A percentile compares a stretch with the other conserved stretches of the same genome.
Conservation (phyloP, 2,113 vertebrate genomes). For the Brienomyrus brachyistius region DNA sequence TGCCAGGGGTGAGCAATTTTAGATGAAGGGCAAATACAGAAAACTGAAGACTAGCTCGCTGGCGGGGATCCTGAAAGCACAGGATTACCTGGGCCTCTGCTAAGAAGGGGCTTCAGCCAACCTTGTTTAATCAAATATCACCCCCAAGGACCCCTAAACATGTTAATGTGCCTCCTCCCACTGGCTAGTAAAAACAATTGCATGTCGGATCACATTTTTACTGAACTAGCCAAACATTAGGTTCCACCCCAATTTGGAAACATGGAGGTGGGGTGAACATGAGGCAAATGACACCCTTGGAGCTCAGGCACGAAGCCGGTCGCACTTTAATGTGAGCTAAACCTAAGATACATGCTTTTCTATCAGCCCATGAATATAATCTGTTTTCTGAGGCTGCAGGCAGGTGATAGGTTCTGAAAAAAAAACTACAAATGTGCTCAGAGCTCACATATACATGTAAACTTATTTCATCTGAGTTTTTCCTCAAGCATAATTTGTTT, state of each 20-base stretch:
- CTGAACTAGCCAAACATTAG: background rate
- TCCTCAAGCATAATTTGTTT: background rate
- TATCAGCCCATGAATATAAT: background rate
- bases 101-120: background rate
- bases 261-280: background rate
- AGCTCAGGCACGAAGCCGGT: background rate
- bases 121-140: background rate
- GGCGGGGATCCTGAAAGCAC: background rate
- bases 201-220: background rate
- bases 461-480: background rate
- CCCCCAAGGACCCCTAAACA: background rate
- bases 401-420: background rate
- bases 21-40: background rate
- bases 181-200: background rate
- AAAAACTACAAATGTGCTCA: background rate
- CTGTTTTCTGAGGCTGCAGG: background rate
- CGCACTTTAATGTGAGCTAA: background rate
- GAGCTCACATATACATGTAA: background rate
- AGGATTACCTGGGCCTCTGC: background rate
- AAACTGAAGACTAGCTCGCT: background rate
- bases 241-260: background rate
- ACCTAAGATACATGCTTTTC: background rate
- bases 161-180: background rate
- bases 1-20: background rate
- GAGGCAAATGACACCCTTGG: background rate